phyloP scores from a whole-genome alignment of 1,140 invertebrate genomes.

The Euborellia annulipes region DNA sequence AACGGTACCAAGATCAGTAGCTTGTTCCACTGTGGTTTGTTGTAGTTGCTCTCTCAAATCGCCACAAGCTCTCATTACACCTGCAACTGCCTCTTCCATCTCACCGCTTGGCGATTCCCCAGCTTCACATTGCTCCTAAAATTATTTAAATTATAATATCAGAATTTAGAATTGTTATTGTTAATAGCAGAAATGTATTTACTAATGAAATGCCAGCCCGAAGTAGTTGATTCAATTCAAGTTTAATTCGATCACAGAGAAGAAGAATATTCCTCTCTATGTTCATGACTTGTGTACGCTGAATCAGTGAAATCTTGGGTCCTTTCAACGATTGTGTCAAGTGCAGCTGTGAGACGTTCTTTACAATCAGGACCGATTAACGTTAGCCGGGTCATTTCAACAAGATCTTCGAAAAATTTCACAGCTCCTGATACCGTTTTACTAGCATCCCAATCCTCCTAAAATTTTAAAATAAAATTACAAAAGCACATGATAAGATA shows the following conservation, averaged over 20 bases:
- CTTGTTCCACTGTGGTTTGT: slow-evolving; percentile 52
- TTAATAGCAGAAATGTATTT: too few species aligned
- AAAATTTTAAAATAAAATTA: slow-evolving; percentile 3
- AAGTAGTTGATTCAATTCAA: slow-evolving; percentile 73
- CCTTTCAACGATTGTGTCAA: slow-evolving; percentile 84
- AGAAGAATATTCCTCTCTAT: slow-evolving; percentile 87
- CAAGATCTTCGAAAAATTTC: slow-evolving; percentile 65
- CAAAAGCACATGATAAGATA: too few species aligned
- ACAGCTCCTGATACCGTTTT: slow-evolving; percentile 62
- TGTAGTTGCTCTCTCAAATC: slow-evolving; percentile 60
- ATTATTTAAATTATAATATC: slow-evolving; percentile 5
- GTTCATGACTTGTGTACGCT: slow-evolving; percentile 92
- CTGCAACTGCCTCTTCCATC: slow-evolving; percentile 56
- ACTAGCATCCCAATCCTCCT: slow-evolving; percentile 46
- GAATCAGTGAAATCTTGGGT: slow-evolving; percentile 99
- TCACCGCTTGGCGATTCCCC: slow-evolving; percentile 40
- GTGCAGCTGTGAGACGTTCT: slow-evolving; percentile 60
- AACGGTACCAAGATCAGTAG: slow-evolving; percentile 52
- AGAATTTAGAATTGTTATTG: too few species aligned
- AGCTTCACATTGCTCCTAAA: slow-evolving; percentile 34
- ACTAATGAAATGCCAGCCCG: slow-evolving; percentile 61
- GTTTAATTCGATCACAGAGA: slow-evolving; percentile 71
- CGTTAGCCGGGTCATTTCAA: slow-evolving; percentile 64
- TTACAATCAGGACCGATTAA: slow-evolving; percentile 38
- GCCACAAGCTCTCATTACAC: slow-evolving; percentile 50